Conservation (phyloP, 1,140 invertebrate genomes). For the Mylabris phalerata region DNA sequence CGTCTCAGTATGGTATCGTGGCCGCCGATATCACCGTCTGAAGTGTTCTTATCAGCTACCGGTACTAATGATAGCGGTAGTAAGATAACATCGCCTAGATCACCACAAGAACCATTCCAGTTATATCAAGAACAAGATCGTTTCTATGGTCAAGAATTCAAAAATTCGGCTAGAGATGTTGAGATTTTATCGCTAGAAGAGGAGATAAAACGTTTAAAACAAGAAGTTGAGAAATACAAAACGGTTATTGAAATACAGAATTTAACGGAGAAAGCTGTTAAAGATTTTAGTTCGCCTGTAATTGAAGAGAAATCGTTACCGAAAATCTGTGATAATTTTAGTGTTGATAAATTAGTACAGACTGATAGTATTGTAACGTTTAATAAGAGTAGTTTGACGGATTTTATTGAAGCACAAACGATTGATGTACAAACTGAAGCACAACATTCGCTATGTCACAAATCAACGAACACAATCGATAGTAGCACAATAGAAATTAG, state of each 20-base stretch:
- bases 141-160: conserved; percentile 21
- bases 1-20: conserved; percentile 45
- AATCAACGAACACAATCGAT: too few relatives aligned
- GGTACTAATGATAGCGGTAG: conserved; percentile 4
- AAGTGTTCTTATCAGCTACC: conserved; percentile 18
- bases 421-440: conserved; percentile 8
- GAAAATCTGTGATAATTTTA: conserved; percentile 41
- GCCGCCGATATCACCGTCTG: conserved; percentile 34
- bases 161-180: conserved; percentile 34
- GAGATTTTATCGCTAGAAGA: conserved; percentile 40
- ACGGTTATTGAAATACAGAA: conserved; percentile 47
- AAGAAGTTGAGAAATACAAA: conserved; percentile 50
- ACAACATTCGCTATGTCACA: not conserved
- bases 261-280: conserved; percentile 46
- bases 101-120: conserved; percentile 6
- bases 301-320: conserved; percentile 35
- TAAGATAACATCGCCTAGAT: not conserved
- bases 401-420: conserved; percentile 11
- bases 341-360: conserved; percentile 14
- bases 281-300: conserved; percentile 44
- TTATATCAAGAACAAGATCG: not conserved
- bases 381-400: too few relatives aligned
- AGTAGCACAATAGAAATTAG: not conserved
- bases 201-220: conserved; percentile 46
- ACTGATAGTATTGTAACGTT: conserved; percentile 1